phyloP scores from a whole-genome alignment of 2,888 invertebrate genomes.

The Acronicta aceris region DNA sequence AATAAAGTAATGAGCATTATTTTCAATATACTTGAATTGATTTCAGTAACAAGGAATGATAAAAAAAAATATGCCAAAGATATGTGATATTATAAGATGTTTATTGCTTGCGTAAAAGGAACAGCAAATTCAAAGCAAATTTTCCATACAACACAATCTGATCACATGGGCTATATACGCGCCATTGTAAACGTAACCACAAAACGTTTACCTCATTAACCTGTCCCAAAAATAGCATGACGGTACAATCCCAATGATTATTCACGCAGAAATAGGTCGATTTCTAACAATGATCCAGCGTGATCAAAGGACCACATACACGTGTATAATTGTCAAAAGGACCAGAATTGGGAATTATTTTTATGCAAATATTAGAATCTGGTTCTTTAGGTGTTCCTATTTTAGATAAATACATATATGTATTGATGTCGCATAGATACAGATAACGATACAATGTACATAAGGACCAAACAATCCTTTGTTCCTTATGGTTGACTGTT shows the following conservation, averaged over 20 bases:
- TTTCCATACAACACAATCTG: constrained; percentile 9
- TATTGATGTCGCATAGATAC: too few species aligned
- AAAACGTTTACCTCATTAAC: constrained; percentile 35
- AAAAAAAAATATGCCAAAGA: not conserved
- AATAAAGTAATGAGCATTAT: too few species aligned
- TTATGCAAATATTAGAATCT: not conserved
- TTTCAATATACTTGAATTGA: not conserved
- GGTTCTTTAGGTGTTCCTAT: not conserved
- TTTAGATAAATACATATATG: not conserved
- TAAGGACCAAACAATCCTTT: too few species aligned
- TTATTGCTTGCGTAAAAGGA: not conserved
- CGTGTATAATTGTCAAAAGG: constrained; percentile 4
- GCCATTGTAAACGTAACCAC: constrained; percentile 24
- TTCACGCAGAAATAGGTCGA: constrained; percentile 35
- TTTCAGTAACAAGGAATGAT: too few species aligned
- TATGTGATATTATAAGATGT: not conserved
- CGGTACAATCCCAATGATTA: constrained; percentile 31
- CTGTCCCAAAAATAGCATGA: constrained; percentile 39
- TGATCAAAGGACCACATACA: constrained; percentile 1
- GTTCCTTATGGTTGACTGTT: too few species aligned
- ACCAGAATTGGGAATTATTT: not conserved
- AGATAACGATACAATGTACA: too few species aligned
- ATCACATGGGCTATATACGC: constrained; percentile 15
- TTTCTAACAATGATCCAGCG: constrained; percentile 28
- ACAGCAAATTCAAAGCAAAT: not conserved